phyloP scores from a whole-genome alignment of 2,797 vertebrate genomes.

The Xerus rutilus region DNA sequence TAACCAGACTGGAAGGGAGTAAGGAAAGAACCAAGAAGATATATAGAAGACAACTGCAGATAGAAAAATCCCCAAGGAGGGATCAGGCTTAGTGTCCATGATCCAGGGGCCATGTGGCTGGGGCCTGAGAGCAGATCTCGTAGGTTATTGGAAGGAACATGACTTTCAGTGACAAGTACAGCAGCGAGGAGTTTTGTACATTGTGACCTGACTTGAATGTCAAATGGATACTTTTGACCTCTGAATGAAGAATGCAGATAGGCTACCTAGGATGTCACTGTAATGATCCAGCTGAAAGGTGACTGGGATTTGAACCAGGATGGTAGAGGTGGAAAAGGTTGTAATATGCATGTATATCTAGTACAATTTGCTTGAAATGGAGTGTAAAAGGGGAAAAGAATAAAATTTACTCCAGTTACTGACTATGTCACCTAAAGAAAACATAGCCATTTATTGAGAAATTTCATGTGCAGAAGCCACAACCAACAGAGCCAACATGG shows the following conservation, averaged over 20 bases:
- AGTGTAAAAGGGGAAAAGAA: not conserved
- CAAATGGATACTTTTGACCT: too few relatives aligned
- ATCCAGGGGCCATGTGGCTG: too few relatives aligned
- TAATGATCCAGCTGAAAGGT: not conserved
- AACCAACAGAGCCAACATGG: not conserved
- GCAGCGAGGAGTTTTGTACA: not conserved
- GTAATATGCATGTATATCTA: not conserved
- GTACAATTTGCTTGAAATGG: not conserved
- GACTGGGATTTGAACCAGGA: not conserved
- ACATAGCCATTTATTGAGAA: not conserved
- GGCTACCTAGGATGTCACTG: not conserved
- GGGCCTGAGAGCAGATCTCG: fast-evolving
- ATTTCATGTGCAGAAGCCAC: not conserved
- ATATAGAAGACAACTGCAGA: not conserved
- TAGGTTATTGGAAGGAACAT: not conserved
- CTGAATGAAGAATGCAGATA: not conserved
- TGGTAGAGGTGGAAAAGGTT: not conserved
- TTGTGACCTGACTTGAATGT: not conserved
- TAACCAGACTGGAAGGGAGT: not conserved
- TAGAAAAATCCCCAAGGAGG: not conserved
- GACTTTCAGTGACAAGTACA: not conserved
- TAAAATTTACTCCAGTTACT: not conserved
- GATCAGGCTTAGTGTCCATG: not conserved
- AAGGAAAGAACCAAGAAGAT: not conserved
- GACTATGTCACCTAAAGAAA: not conserved